Evolutionary conservation across 2,113 vertebrate species (phyloP).

Genomic region (Leucopsar rothschildi): DNA sequence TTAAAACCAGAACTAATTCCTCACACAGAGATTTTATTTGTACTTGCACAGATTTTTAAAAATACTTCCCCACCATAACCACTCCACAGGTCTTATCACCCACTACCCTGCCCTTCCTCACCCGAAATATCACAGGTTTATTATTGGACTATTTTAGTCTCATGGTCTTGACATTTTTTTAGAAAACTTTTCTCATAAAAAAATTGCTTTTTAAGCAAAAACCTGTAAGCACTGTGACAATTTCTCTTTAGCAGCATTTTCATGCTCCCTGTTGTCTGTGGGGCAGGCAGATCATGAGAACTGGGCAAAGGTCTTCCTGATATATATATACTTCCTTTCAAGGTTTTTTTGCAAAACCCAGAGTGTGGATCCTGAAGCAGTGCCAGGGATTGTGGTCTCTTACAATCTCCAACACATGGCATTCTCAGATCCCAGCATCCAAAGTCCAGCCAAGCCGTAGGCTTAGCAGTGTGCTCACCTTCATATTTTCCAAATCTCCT

Average conservation of each 20-base stretch:
- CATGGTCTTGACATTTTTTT: background rate
- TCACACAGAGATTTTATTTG: background rate
- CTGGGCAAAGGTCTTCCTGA: background rate
- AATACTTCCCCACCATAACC: background rate
- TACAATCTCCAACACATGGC: background rate
- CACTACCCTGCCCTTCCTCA: accelerated
- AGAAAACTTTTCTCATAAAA: background rate
- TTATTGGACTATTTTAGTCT: background rate
- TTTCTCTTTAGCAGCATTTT: background rate
- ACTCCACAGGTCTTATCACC: background rate
- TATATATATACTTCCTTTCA: background rate
- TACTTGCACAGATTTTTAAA: background rate
- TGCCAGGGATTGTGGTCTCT: background rate
- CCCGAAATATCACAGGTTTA: background rate
- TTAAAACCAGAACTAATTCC: background rate
- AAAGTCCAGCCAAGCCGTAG: background rate
- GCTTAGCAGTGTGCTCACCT: background rate
- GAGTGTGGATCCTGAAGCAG: background rate
- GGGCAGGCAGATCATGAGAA: background rate
- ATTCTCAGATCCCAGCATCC: background rate
- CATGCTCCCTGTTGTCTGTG: background rate
- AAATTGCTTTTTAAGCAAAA: background rate
- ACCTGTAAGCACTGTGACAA: background rate
- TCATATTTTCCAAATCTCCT: background rate
- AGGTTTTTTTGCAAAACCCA: background rate